Conservation (phyloP, 2,888 invertebrate species). For the Nymphalis urticae region DNA sequence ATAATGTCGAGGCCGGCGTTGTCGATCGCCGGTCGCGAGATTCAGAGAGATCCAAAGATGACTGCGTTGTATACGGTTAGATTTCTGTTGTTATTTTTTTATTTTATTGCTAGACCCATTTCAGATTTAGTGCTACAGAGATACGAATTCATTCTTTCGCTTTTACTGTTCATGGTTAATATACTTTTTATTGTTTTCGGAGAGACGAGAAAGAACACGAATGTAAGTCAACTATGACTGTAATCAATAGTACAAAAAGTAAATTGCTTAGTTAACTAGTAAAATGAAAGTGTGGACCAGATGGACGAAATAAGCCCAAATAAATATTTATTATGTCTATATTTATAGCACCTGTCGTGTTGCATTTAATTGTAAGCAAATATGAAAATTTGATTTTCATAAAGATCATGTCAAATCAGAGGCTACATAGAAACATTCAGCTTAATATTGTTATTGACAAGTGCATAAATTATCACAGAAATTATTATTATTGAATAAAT, state of each 20-base stretch:
- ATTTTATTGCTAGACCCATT: conserved; percentile 45
- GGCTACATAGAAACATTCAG: conserved; percentile 53
- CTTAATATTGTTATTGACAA: conserved; percentile 32
- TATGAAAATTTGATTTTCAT: conserved; percentile 69
- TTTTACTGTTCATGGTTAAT: conserved; percentile 2
- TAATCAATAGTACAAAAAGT: conserved; percentile 76
- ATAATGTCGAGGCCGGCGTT: conserved; percentile 37
- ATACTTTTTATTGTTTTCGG: conserved; percentile 10
- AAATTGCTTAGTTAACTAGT: conserved; percentile 70
- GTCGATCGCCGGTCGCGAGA: conserved; percentile 39
- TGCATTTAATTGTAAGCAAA: conserved; percentile 71
- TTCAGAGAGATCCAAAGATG: conserved; percentile 67
- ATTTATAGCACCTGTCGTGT: conserved; percentile 65
- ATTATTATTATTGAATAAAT: conserved; percentile 22
- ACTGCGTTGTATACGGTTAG: conserved; percentile 68
- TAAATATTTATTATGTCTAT: conserved; percentile 75
- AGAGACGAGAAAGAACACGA: conserved; percentile 1
- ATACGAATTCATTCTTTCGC: conserved; percentile 28
- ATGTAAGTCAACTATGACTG: conserved; percentile 48
- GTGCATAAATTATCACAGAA: conserved; percentile 27
- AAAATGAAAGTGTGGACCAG: conserved; percentile 77
- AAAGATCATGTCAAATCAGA: conserved; percentile 50
- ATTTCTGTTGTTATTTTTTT: conserved; percentile 63
- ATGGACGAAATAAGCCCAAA: conserved; percentile 67
- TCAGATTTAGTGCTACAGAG: conserved; percentile 40